Percentiles rank a stretch among this genome's conserved stretches.
Conservation (phyloP, 2,797 vertebrate genomes). For the Erethizon dorsatum region DNA sequence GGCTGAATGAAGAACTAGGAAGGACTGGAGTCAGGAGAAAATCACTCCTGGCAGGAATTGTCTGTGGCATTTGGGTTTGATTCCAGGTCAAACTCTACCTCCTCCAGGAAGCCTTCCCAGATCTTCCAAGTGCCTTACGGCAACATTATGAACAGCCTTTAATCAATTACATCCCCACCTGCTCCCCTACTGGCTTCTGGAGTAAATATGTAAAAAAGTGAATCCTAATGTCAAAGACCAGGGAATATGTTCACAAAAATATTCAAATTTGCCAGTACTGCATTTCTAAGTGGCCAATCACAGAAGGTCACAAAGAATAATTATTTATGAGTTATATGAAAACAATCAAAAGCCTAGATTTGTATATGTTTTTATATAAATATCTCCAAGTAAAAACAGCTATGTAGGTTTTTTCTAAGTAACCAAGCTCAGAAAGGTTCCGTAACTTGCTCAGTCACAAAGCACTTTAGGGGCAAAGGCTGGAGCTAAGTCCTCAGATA, state of each 20-base stretch:
- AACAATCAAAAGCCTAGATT: constrained; percentile 51
- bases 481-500: neutral
- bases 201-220: neutral
- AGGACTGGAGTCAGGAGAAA: neutral
- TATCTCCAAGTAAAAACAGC: constrained; percentile 45
- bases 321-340: constrained; percentile 30
- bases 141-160: neutral
- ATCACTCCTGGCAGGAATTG: neutral
- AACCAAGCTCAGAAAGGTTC: neutral
- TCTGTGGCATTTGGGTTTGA: neutral
- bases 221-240: constrained; percentile 23
- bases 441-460: neutral
- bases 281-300: constrained; percentile 35
- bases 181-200: neutral
- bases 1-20: neutral
- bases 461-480: neutral
- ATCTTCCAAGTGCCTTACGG: neutral
- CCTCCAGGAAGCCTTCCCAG: neutral
- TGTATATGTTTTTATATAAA: constrained; percentile 23
- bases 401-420: neutral
- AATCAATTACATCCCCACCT: neutral
- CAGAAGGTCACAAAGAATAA: neutral
- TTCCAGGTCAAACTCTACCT: neutral
- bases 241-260: neutral
- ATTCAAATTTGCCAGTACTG: neutral